Base-by-base conservation (phyloP, 2,888 invertebrate genomes). In the Spilosoma lubricipeda region DNA sequence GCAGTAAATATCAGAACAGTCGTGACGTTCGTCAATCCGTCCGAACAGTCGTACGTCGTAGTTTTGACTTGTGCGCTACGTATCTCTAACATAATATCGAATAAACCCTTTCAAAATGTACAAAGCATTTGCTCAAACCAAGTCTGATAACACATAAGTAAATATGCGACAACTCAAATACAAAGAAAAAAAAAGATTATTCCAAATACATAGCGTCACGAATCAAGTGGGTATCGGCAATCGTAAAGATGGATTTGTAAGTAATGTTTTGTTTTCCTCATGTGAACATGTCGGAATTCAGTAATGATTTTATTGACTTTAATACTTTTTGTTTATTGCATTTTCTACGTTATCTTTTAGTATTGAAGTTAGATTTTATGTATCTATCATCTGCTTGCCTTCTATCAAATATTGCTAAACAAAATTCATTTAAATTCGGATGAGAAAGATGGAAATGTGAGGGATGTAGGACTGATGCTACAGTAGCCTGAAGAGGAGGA, bases 161-260 rank as follows among this genome's bases (percentile, higher is more conserved):
- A 73, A 77, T 59, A 79, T 68, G 71, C 74, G 69, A 69, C 76
- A 81, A 80, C 65, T 84, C 52, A 52, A 8, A 76, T 74, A 81
- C 71, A 69, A 67, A 63, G 59, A 63, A 63, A 30, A 63, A n/a
- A 75, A 83, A 68, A 45, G 52, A 68, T 39, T 65, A 71, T 75
- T 83, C 39, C 71, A 72, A 75, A 74, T 52, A 74, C 73, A 74
- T 74, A 65, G 65, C 65, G 76, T 71, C 69, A 74, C 64, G 70
- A 74, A 75, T 75, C 67, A 70, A 72, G 73, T 56, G 73, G 75
- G 23, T 73, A 30, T 63, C 30, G 64, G 67, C 36, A 64, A 71
- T 72, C 59, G 69, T 68, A 73, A 74, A 74, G 75, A 70, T 79
- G 77, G 48, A 72, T 72, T 79, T 59, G 68, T 73, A 59, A 48